Evolutionary conservation across 2,797 vertebrate species (phyloP).

Genomic region (Delichon dasypus): DNA sequence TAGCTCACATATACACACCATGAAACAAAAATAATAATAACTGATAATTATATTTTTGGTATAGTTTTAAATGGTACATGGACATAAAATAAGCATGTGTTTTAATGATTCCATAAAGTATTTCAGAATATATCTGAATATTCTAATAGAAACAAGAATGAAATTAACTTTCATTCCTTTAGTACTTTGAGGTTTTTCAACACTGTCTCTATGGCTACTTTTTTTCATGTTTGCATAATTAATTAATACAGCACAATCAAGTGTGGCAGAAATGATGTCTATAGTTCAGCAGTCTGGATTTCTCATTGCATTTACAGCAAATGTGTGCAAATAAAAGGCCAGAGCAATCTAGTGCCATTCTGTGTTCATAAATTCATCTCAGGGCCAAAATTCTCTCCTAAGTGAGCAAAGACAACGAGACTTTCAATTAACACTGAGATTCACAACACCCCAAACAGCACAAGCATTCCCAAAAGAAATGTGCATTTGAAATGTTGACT

Average conservation of each 20-base stretch:
- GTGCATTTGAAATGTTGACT: background rate
- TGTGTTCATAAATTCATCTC: background rate
- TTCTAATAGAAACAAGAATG: constrained; percentile 33
- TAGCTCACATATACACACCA: background rate
- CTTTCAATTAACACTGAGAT: background rate
- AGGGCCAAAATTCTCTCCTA: background rate
- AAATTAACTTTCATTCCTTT: background rate
- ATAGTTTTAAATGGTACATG: background rate
- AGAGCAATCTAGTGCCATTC: background rate
- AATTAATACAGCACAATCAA: background rate
- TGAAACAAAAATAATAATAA: background rate
- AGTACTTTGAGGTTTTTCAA: constrained; percentile 38
- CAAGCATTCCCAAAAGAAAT: background rate
- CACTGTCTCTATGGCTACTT: background rate
- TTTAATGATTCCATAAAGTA: constrained; percentile 12
- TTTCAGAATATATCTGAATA: constrained; percentile 35
- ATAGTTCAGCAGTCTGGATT: background rate
- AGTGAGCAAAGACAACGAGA: background rate
- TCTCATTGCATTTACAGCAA: background rate
- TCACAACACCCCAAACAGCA: background rate
- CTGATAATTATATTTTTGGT: background rate
- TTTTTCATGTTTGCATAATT: background rate
- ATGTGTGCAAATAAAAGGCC: background rate
- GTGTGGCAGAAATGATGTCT: background rate
- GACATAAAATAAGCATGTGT: constrained; percentile 14